Conservation (phyloP, 2,888 invertebrate genomes). For the Cephus spinipes region DNA sequence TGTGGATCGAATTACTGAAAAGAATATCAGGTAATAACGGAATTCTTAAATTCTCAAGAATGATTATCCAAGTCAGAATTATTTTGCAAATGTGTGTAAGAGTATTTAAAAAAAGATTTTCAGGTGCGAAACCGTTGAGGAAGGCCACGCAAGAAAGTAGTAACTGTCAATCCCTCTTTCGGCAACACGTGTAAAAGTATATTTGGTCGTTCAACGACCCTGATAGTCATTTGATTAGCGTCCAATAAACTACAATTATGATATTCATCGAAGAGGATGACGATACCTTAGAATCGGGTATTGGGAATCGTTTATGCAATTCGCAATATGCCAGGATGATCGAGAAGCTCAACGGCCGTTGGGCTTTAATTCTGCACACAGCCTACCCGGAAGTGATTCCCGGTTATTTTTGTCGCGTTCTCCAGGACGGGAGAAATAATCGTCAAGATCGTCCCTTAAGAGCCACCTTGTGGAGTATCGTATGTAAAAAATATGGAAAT, state of each 20-base stretch:
- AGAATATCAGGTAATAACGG: not conserved
- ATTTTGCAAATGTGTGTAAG: not conserved
- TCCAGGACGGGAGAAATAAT: not conserved
- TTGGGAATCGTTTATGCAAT: not conserved
- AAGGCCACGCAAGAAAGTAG: not conserved
- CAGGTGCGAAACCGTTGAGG: not conserved
- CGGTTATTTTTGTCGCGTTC: not conserved
- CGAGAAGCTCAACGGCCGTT: constrained; percentile 6
- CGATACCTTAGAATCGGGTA: not conserved
- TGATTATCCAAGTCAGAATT: not conserved
- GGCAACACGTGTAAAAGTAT: constrained; percentile 18
- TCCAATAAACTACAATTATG: not conserved
- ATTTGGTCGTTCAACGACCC: constrained; percentile 14
- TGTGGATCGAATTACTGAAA: not conserved
- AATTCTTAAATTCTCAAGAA: not conserved
- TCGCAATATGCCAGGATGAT: not conserved
- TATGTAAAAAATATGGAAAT: not conserved
- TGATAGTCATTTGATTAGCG: not conserved
- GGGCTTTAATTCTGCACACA: constrained; percentile 11
- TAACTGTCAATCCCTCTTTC: not conserved
- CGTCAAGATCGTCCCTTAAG: not conserved
- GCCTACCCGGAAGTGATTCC: constrained; percentile 14
- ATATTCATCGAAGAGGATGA: not conserved
- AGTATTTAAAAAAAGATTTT: not conserved
- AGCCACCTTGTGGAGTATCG: not conserved